phyloP scores from a whole-genome alignment of 2,797 vertebrate species.

The Tadarida brasiliensis region DNA sequence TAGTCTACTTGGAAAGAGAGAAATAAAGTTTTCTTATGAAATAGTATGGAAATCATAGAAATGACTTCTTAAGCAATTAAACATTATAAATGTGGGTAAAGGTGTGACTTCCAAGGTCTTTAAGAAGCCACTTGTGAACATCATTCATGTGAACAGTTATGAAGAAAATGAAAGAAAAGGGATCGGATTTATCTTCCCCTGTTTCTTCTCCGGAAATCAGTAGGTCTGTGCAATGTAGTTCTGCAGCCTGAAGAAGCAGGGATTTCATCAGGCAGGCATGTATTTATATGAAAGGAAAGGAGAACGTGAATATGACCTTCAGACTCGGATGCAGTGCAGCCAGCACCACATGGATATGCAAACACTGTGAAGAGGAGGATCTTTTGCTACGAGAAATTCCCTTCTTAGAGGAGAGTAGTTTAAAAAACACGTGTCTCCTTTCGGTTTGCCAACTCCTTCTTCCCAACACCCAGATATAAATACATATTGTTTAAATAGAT shows the following conservation, averaged over 20 bases:
- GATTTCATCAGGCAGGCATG: neutral
- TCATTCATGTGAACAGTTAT: neutral
- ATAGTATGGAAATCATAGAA: neutral
- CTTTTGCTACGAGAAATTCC: neutral
- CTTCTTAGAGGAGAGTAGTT: neutral
- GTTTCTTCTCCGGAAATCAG: neutral
- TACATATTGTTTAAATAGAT: neutral
- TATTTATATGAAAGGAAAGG: neutral
- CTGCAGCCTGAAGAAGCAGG: neutral
- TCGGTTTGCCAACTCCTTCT: neutral
- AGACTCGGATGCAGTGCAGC: neutral
- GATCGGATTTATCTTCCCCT: neutral
- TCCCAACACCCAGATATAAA: neutral
- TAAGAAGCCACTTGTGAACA: neutral
- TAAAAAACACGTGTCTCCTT: neutral
- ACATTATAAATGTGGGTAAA: neutral
- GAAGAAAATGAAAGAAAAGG: slow-evolving; percentile 2
- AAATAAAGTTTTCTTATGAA: neutral
- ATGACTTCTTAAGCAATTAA: neutral
- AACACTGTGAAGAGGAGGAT: neutral
- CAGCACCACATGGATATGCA: no score
- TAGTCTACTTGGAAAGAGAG: neutral
- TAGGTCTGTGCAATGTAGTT: neutral
- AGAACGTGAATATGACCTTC: neutral
- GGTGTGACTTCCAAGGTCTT: neutral